Conservation (phyloP, 2,797 vertebrate genomes). For the Ptychadena robeensis region DNA sequence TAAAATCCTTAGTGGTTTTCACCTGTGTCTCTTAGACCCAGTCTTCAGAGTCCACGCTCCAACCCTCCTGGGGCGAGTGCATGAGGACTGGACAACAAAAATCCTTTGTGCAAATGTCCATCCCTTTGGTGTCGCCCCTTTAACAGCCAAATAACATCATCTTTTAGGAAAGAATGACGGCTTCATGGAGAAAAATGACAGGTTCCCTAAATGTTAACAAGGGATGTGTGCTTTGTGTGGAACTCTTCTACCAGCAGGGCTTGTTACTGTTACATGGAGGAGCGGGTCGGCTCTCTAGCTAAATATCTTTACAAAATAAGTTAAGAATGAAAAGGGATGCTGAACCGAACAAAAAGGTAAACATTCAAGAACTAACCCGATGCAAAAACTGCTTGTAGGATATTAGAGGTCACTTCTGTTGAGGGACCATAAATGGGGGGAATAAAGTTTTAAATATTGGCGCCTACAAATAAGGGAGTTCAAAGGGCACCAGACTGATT, state of each 20-base stretch:
- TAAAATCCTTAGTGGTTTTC: conserved; percentile 58
- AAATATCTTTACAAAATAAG: conserved; percentile 36
- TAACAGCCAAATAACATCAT: not conserved
- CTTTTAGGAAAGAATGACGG: not conserved
- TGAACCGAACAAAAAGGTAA: conserved; percentile 6
- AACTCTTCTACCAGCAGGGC: conserved; percentile 2
- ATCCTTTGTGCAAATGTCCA: conserved; percentile 20
- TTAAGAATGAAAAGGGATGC: conserved; percentile 16
- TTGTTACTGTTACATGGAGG: not conserved
- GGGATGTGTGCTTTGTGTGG: not conserved
- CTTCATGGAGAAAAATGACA: not conserved
- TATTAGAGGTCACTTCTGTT: not conserved
- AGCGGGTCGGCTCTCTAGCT: not conserved
- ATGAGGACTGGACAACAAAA: conserved; percentile 5
- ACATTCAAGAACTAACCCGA: conserved; percentile 26
- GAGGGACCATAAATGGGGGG: not conserved
- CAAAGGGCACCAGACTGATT: not conserved
- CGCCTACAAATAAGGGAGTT: not conserved
- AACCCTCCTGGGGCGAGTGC: not conserved
- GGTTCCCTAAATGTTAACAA: not conserved
- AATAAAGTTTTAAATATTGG: not conserved
- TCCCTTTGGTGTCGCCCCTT: conserved; percentile 1
- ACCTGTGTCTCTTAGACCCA: conserved; percentile 28
- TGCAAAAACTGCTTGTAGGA: not conserved
- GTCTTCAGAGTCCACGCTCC: not conserved